phyloP scores from a whole-genome alignment of 2,113 vertebrate species.

The Nothocercus nigrocapillus region DNA sequence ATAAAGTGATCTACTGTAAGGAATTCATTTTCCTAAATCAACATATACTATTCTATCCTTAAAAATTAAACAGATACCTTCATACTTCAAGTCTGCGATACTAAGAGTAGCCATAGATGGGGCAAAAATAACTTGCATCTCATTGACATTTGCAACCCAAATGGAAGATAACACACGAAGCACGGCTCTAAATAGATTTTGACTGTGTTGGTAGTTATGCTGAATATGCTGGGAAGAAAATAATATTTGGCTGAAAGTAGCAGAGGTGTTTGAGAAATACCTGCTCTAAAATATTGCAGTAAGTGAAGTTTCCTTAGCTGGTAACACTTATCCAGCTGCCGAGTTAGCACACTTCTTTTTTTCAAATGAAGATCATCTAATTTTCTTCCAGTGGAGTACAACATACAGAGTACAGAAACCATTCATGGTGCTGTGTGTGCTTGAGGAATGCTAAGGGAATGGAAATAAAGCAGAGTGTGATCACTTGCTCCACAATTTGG shows the following conservation, averaged over 20 bases:
- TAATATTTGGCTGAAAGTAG: background rate
- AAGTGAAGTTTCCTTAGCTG: background rate
- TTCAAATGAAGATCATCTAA: background rate
- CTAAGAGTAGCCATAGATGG: background rate
- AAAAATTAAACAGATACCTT: background rate
- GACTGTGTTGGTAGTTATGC: background rate
- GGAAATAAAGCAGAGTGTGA: background rate
- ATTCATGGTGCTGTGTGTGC: background rate
- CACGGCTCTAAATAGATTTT: constrained; percentile 2
- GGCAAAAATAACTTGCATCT: background rate
- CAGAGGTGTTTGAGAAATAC: background rate
- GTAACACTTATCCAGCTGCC: background rate
- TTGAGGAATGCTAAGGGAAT: background rate
- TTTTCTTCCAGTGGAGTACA: background rate
- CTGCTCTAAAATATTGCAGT: background rate
- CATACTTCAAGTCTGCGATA: background rate
- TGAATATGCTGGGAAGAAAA: background rate
- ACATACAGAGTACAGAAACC: fast-evolving
- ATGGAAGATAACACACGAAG: background rate
- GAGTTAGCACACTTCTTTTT: background rate
- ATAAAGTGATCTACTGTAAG: background rate
- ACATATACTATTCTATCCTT: background rate
- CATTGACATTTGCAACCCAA: background rate
- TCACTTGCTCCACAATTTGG: background rate
- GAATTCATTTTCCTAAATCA: constrained; percentile 13